Evolutionary conservation across 2,888 invertebrate species (phyloP).

Genomic region (Nezara viridula): DNA sequence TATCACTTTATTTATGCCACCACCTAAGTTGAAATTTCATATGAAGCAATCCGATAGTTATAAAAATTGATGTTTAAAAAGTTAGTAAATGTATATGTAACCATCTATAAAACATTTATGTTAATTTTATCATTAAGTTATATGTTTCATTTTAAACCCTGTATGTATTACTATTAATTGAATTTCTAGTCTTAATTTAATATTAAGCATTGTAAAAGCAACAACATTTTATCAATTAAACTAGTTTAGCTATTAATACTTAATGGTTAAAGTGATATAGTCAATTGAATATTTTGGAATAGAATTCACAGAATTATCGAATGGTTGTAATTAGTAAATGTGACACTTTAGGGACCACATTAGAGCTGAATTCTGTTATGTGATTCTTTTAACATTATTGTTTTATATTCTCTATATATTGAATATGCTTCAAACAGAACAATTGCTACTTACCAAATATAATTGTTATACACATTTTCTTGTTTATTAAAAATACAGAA

Average conservation of each 20-base stretch:
- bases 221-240: background rate
- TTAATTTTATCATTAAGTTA: background rate
- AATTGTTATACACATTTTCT: background rate
- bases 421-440: constrained; percentile 21
- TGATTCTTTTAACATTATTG: background rate
- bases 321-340: constrained; percentile 37
- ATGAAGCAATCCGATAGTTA: background rate
- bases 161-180: background rate
- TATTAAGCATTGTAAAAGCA: background rate
- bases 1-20: background rate
- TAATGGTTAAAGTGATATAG: background rate
- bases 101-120: background rate
- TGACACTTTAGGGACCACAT: constrained; percentile 26
- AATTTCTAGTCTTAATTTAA: constrained; percentile 17
- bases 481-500: background rate
- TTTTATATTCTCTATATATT: background rate
- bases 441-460: background rate
- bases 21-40: background rate
- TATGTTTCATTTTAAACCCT: background rate
- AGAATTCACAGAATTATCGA: background rate
- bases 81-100: background rate
- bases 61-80: background rate
- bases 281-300: constrained; percentile 18
- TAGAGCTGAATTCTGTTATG: background rate
- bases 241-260: background rate